Evolutionary conservation across 2,113 vertebrate species (phyloP), one percentile per base, ranked within the genome.

Genomic region (Rhabdomys dilectus): DNA sequence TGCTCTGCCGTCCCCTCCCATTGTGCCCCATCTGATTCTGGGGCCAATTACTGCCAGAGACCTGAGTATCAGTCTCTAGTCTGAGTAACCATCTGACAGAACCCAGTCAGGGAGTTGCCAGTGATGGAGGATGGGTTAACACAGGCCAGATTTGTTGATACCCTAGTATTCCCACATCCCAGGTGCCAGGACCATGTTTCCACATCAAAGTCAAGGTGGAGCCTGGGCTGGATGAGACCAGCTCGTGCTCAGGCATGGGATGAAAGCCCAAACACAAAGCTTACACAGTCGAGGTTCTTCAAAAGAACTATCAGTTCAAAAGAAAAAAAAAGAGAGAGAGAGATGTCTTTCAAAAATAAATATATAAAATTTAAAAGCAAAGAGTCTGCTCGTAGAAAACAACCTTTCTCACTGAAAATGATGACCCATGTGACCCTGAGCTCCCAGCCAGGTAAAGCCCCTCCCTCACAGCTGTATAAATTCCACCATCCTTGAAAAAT

Each of bases 401-500:
- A 7, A 29, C 36, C 64, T 78, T 80, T 78, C 36, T 80, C 11
- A 76, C 36, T 53, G 48, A 70, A 86, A 93, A 96, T 1, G 19
- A 76, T 31, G 36, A 75, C 77, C 77, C 56, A 45, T 34, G 12
- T 53, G 56, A 48, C 22, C 91, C 82, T 51, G 42, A 42, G 26
- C 45, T 75, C 80, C 36, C 8, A 42, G 94, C 60, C 70, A 94
- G 97, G 94, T 96, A 66, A 97, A 70, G 62, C 76, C 84, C 89
- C 58, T 42, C 26, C 89, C 58, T 48, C 26, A 88, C 89, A 92
- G 95, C 84, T 95, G 89, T 72, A 62, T 76, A 97, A 93, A 92
- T 45, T 76, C 93, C 92, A 68, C 93, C 88, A 93, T 95, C 91
- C 80, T 97, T 95, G 95, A 97, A 94, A 97, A 95, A 94, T 60